Evolutionary conservation across 2,888 invertebrate genomes (phyloP), one percentile per base, ranked within the genome.

Genomic region (Pollenia labialis): DNA sequence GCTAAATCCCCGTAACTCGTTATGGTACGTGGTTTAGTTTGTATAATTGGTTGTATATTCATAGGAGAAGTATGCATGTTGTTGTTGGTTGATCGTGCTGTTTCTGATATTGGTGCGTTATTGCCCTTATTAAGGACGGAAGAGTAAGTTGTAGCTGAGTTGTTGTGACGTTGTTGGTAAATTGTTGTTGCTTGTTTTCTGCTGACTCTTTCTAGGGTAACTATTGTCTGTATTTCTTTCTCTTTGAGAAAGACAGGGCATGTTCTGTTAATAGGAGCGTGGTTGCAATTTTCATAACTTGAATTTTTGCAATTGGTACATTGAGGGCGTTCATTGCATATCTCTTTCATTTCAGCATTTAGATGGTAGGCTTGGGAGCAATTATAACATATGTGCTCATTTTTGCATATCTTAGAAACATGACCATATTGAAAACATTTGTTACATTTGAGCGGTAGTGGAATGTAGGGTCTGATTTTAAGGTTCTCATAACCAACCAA

Each of bases 391-490:
- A 60, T 23, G 32, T 54, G 16, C 16, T 58, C 8, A 4, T 40
- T 56, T 44, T 66, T 68, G 46, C 77, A 77, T 2, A 46, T 11
- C 16, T 77, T 66, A 3, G 77, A 10, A 40, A 16, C 2, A 12
- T 68, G 56, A 7, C 66, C 77, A 12, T 44, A 66, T 18, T 44
- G 54, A 0, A 42, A 18, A 42, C 62, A 76, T 14, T 75, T 62
- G 3, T 76, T 76, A 42, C 50, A 76, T 48, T 44, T 77, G 3
- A 76, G 0, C 1, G 76, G 64, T 0, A 75, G 12, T 16, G 64
- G 76, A 7, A 76, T 54, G 42, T 76, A 84, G 14, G 83, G 69
- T 2, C 85, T 64, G 11, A 62, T 32, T 40, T n/a, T 68, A 1
- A 81, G 44, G 48, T 69, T 79, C 60, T 79, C 48, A 11, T 79